Conservation (phyloP, 2,888 invertebrate genomes). For the Mesoligia furuncula region DNA sequence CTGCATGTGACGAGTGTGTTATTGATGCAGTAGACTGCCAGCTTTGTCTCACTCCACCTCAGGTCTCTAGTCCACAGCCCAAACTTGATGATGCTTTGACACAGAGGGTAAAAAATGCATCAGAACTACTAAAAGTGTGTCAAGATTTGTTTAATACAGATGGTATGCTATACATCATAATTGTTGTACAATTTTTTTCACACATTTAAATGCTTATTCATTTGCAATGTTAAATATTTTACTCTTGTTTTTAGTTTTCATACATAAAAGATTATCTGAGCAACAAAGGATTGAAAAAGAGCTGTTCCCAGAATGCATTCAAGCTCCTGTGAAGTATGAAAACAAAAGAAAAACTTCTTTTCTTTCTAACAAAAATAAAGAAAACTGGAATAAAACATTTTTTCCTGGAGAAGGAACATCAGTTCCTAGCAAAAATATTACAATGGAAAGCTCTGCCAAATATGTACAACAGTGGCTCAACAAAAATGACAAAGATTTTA, state of each 20-base stretch:
- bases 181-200: neutral
- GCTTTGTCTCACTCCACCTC: slow-evolving; percentile 74
- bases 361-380: slow-evolving; percentile 68
- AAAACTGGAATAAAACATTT: slow-evolving; percentile 69
- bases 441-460: slow-evolving; percentile 77
- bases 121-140: slow-evolving; percentile 73
- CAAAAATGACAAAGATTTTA: slow-evolving; percentile 69
- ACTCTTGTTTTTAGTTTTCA: slow-evolving; percentile 76
- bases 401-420: slow-evolving; percentile 78
- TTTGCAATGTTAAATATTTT: neutral
- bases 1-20: slow-evolving; percentile 79
- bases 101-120: slow-evolving; percentile 73
- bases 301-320: slow-evolving; percentile 86
- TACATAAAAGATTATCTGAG: slow-evolving; percentile 78
- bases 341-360: slow-evolving; percentile 82
- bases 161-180: slow-evolving; percentile 71
- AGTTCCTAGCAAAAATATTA: slow-evolving; percentile 55
- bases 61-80: slow-evolving; percentile 49
- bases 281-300: slow-evolving; percentile 82
- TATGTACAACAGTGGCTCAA: slow-evolving; percentile 83
- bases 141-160: slow-evolving; percentile 78
- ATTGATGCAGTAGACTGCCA: slow-evolving; percentile 71
- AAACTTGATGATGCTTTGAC: slow-evolving; percentile 72
- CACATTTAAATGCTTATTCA: neutral
- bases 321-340: slow-evolving; percentile 82